phyloP scores from a whole-genome alignment of 2,888 invertebrate genomes.

The Melanostoma scalare region DNA sequence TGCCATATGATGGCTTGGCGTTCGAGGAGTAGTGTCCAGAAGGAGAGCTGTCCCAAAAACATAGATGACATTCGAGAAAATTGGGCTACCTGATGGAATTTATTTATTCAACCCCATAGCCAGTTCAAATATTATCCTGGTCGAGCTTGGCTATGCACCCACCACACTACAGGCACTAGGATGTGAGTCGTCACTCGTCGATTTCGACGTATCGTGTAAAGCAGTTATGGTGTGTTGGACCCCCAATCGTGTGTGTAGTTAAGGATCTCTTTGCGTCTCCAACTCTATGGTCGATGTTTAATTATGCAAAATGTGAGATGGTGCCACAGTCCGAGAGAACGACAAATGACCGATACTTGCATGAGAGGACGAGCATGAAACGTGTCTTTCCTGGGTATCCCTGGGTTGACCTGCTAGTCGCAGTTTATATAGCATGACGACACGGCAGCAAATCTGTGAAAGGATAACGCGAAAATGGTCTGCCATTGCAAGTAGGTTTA shows the following conservation, averaged over 20 bases:
- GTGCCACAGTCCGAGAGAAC: constrained; percentile 1
- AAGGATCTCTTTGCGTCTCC: constrained; percentile 61
- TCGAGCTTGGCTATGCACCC: constrained; percentile 16
- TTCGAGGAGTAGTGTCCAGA: background rate
- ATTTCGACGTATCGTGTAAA: background rate
- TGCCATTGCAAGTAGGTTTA: constrained; percentile 59
- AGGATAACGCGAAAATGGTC: constrained; percentile 58
- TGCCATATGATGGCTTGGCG: background rate
- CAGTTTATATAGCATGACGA: constrained; percentile 52
- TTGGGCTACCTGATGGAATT: constrained; percentile 71
- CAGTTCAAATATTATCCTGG: constrained; percentile 64
- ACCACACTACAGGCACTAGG: no score
- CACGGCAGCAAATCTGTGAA: constrained; percentile 57
- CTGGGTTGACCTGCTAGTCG: constrained; percentile 51
- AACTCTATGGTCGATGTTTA: constrained; percentile 53
- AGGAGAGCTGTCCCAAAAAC: constrained; percentile 20
- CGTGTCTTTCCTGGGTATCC: constrained; percentile 23
- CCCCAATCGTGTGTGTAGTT: constrained; percentile 43
- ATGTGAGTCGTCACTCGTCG: constrained; percentile 36
- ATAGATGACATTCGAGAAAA: constrained; percentile 66
- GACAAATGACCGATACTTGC: constrained; percentile 33
- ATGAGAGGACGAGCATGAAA: constrained; percentile 26
- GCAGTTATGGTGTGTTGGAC: background rate
- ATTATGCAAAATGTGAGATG: constrained; percentile 68
- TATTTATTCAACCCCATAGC: constrained; percentile 70